Percentiles rank a stretch among this genome's conserved stretches.
Evolutionary conservation across 2,113 vertebrate species (phyloP).

Genomic region (Zapus hudsonius): DNA sequence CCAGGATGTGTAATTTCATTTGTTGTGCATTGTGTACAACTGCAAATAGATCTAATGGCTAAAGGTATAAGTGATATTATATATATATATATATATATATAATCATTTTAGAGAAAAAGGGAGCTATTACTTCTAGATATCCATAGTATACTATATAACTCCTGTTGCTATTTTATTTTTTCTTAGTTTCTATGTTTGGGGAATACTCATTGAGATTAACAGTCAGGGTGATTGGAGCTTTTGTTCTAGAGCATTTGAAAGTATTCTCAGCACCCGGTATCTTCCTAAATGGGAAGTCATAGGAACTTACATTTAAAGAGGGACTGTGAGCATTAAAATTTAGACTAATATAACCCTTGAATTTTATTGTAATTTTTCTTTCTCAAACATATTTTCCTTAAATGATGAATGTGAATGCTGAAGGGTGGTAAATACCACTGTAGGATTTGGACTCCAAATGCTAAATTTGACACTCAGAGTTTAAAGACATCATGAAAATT

Average conservation of each 20-base stretch:
- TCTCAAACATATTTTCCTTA: conserved; percentile 61
- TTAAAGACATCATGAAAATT: conserved; percentile 70
- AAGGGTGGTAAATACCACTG: conserved; percentile 45
- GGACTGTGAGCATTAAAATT: background rate
- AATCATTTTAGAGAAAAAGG: background rate
- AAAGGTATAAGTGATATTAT: background rate
- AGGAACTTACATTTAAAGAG: conserved; percentile 38
- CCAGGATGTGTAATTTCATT: conserved; percentile 6
- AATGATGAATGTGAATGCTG: conserved; percentile 45
- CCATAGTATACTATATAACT: background rate
- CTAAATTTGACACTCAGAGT: conserved; percentile 61
- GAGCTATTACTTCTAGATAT: background rate
- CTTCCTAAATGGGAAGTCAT: conserved; percentile 16
- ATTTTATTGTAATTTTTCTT: conserved; percentile 32
- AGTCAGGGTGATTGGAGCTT: conserved; percentile 29
- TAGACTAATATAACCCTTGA: conserved; percentile 33
- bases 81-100: conserved; percentile 35
- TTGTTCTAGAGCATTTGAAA: conserved; percentile 33
- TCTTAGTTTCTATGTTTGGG: background rate
- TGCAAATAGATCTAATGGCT: background rate
- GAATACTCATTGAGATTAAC: background rate
- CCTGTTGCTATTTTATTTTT: background rate
- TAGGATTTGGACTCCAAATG: conserved; percentile 54
- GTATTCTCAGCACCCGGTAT: background rate
- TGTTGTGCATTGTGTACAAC: background rate